These are phyloP conservation scores for Drosophila diplacantha DNA, from an alignment of 2,888 invertebrate species.

Conservation along the genomic window DNA sequence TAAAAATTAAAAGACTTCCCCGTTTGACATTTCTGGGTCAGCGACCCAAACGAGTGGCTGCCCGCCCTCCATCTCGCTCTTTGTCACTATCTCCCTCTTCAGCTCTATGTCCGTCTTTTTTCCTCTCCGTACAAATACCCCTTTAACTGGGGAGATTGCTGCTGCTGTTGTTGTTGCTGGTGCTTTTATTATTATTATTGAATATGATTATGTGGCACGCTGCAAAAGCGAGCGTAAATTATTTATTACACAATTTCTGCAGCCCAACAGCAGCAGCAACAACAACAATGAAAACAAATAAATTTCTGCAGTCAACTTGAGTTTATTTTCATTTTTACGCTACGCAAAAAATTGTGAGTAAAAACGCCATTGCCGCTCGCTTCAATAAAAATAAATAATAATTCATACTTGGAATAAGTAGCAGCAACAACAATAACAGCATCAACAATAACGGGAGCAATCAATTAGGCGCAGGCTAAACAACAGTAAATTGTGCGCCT, in stretches of 20 bases:
- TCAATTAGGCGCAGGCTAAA: slow-evolving; percentile 60
- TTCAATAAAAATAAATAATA: slow-evolving; percentile 69
- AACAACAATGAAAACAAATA: slow-evolving; percentile 65
- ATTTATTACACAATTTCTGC: slow-evolving; percentile 70
- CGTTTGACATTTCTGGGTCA: slow-evolving; percentile 77
- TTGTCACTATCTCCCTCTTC: neutral
- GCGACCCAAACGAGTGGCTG: slow-evolving; percentile 71
- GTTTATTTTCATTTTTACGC: slow-evolving; percentile 22
- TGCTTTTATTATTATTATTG: slow-evolving; percentile 56
- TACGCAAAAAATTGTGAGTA: slow-evolving; percentile 52
- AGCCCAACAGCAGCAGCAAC: slow-evolving; percentile 5
- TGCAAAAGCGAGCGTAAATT: slow-evolving; percentile 73
- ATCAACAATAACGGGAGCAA: slow-evolving; percentile 34
- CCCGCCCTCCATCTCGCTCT: slow-evolving; percentile 29
- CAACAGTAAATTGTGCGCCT: slow-evolving; percentile 61
- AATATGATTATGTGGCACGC: slow-evolving; percentile 73
- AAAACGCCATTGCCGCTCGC: slow-evolving; percentile 35
- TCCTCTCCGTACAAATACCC: slow-evolving; percentile 10
- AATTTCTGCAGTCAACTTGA: slow-evolving; percentile 47
- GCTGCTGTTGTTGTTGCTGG: slow-evolving; percentile 23
- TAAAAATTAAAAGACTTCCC: slow-evolving; percentile 70
- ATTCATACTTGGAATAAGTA: slow-evolving; percentile 65
- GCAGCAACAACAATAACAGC: slow-evolving; percentile 27
- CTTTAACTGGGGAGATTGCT: slow-evolving; percentile 19
- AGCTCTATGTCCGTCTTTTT: neutral